These are phyloP conservation scores for Chionomys nivalis DNA, from an alignment of 2,113 vertebrate genomes.

Conservation along the genomic window DNA sequence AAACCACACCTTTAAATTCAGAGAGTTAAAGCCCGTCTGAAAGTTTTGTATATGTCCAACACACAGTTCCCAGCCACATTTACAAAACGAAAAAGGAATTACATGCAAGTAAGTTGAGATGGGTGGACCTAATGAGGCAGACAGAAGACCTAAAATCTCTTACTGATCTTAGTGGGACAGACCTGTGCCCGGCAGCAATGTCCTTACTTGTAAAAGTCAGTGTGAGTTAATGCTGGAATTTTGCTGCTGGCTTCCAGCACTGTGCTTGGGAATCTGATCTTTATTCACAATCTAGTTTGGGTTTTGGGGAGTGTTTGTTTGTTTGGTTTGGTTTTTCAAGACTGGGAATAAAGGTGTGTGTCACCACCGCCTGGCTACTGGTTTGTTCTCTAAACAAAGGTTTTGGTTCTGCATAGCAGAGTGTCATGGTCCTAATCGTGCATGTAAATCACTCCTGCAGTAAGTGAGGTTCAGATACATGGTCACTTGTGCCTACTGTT, in stretches of 20 bases:
- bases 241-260: neutral
- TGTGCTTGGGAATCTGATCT: neutral
- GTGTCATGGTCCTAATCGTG: neutral
- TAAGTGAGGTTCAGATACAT: neutral
- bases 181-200: neutral
- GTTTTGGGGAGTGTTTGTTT: too few species aligned
- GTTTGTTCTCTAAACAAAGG: neutral
- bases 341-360: too few species aligned
- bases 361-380: neutral
- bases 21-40: neutral
- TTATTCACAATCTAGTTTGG: neutral
- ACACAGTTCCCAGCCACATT: neutral
- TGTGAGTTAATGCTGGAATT: neutral
- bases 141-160: neutral
- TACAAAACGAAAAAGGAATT: conserved; percentile 9
- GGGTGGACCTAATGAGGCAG: neutral
- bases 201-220: neutral
- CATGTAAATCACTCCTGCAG: neutral
- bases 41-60: neutral
- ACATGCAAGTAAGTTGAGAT: neutral
- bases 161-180: neutral
- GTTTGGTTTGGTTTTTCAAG: too few species aligned
- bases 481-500: neutral
- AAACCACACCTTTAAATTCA: conserved; percentile 21
- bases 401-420: neutral